Evolutionary conservation across 2,797 vertebrate genomes (phyloP), one percentile per base, ranked within the genome.

Genomic region (Acipenser transmontanus): DNA sequence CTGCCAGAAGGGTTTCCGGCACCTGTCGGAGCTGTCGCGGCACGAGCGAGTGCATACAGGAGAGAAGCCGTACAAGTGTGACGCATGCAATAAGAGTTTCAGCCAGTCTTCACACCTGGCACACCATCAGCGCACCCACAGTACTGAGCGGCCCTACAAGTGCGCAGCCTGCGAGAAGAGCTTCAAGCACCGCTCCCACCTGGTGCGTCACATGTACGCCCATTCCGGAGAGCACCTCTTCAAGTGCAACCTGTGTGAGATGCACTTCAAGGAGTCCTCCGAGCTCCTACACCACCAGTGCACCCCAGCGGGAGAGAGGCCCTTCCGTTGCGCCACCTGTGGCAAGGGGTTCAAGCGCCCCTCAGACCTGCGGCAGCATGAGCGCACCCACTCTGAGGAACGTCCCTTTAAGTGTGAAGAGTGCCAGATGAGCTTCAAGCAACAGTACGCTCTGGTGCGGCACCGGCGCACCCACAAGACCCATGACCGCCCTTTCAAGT

Each of bases 341-440:
- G 94, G 93, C 48, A 99, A 99, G 75, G 93, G 95, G 54, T 99
- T 99, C 83, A 96, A 95, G 72, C 92, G 97, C 0, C 95, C 97
- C 0, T 99, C 97, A 0, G 96, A 99, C 85, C 89, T 98, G 63
- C 90, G 96, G 61, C 97, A 99, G 77, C 97, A 99, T 0, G 96
- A 98, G 80, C 96, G 96, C 68, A 95, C 96, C 0, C 97, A 99
- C 87, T 98, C 95, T 0, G 95, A 96, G 17, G 97, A 98, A 87
- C 91, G 97, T n/a, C 97, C 97, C n/a, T 98, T 96, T 82, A 95
- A 97, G 85, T 99, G 97, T 7, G 96, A 98, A 47, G 95, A 98
- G 74, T 99, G 97, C 77, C 96, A 98, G 83, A 98, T 98, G 96
- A 97, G 96, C 80, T 99, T 99, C 82, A 98, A 95, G 83, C 97